phyloP scores from a whole-genome alignment of 2,888 invertebrate genomes.

The Zhuqinia jingwanae region DNA sequence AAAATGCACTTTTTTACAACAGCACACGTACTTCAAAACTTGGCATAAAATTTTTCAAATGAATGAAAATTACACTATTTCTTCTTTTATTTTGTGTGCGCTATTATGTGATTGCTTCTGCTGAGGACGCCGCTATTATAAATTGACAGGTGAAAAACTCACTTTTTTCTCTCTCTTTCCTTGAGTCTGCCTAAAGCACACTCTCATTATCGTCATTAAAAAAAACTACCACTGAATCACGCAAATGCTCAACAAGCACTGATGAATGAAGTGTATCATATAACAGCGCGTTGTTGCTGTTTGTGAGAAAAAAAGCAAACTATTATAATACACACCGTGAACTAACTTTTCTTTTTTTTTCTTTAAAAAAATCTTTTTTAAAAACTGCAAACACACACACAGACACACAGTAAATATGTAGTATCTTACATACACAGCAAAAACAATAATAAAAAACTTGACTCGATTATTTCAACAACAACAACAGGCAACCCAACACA shows the following conservation, averaged over 20 bases:
- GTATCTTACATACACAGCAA: conserved; percentile 2
- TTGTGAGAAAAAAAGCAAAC: conserved; percentile 56
- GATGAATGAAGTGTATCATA: conserved; percentile 25
- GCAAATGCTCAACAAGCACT: conserved; percentile 31
- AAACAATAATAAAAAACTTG: conserved; percentile 1
- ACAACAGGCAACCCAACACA: background rate
- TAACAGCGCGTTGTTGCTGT: background rate
- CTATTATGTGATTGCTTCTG: no score
- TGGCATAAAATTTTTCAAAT: no score
- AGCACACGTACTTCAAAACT: no score
- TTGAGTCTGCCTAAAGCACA: background rate
- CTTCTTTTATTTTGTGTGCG: no score
- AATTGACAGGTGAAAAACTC: no score
- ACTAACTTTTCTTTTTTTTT: conserved; percentile 54
- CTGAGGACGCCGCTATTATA: no score
- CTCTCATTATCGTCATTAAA: background rate
- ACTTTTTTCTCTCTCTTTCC: background rate
- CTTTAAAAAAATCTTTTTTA: background rate
- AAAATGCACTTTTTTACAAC: no score
- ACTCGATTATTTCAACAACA: background rate
- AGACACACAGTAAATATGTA: background rate
- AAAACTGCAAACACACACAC: conserved; percentile 6
- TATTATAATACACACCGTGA: conserved; percentile 55
- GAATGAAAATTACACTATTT: no score
- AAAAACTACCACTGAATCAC: conserved; percentile 13